Evolutionary conservation across 2,797 vertebrate species (phyloP).

Genomic region (Bovichtus variegatus): DNA sequence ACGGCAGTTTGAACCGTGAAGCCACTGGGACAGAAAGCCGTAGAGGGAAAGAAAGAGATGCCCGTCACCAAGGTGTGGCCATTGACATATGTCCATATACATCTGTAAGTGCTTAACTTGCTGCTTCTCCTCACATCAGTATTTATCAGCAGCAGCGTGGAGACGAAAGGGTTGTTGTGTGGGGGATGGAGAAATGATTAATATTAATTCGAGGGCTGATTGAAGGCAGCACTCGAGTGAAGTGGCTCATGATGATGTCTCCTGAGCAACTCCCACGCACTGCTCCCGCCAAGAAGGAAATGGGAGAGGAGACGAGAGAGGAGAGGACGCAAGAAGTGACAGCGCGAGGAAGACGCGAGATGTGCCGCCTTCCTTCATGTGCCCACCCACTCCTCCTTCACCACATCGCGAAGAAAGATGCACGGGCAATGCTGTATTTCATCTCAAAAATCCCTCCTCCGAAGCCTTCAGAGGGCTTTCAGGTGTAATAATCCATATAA

Average conservation of each 20-base stretch:
- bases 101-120: slow-evolving; percentile 36
- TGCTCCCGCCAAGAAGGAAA: slow-evolving; percentile 57
- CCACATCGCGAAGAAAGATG: slow-evolving; percentile 10
- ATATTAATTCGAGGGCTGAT: slow-evolving; percentile 84
- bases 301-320: slow-evolving; percentile 15
- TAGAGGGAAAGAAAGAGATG: not conserved
- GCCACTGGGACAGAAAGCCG: slow-evolving; percentile 52
- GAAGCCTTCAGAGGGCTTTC: not conserved
- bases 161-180: slow-evolving; percentile 59
- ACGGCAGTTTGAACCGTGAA: slow-evolving; percentile 66
- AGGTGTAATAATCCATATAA: not conserved
- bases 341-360: slow-evolving; percentile 41
- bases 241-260: slow-evolving; percentile 81
- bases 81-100: slow-evolving; percentile 12
- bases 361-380: slow-evolving; percentile 24
- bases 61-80: slow-evolving; percentile 19
- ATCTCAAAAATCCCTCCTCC: slow-evolving; percentile 6
- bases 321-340: slow-evolving; percentile 56
- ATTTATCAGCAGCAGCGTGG: slow-evolving; percentile 59
- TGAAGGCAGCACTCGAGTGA: slow-evolving; percentile 80
- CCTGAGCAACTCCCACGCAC: slow-evolving; percentile 80
- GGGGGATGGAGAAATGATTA: slow-evolving; percentile 68
- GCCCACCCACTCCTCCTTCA: slow-evolving; percentile 37
- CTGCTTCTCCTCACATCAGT: slow-evolving; percentile 45
- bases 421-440: slow-evolving; percentile 21